These are phyloP conservation scores for Coryphaenoides rupestris DNA, from an alignment of 2,113 vertebrate genomes.

Conservation along the genomic window DNA sequence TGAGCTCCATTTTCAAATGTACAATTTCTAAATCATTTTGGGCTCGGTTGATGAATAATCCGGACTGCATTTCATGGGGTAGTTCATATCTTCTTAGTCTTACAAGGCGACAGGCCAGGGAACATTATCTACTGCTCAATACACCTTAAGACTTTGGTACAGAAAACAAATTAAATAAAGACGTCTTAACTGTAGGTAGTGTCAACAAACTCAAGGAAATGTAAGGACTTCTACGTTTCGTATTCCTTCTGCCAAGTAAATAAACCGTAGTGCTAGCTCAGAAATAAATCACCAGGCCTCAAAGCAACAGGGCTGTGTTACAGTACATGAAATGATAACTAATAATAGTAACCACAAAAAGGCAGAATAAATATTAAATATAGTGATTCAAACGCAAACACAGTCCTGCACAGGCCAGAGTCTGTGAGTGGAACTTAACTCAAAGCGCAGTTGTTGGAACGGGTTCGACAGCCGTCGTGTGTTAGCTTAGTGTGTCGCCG, in stretches of 20 bases:
- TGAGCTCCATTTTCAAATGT: too few species aligned
- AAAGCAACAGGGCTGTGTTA: slow-evolving; percentile 40
- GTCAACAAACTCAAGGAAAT: slow-evolving; percentile 40
- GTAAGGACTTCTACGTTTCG: neutral
- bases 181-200: slow-evolving; percentile 28
- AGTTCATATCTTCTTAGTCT: neutral
- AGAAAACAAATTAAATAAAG: slow-evolving; percentile 20
- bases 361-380: slow-evolving; percentile 69
- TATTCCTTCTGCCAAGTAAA: slow-evolving; percentile 18
- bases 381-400: slow-evolving; percentile 41
- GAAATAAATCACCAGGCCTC: slow-evolving; percentile 35
- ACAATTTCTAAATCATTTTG: neutral
- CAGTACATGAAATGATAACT: slow-evolving; percentile 45
- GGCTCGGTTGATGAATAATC: neutral
- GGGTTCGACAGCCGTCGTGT: slow-evolving; percentile 4
- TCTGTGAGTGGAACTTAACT: neutral
- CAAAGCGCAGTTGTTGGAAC: slow-evolving; percentile 2
- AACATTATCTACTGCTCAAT: slow-evolving; percentile 25
- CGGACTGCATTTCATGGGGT: neutral
- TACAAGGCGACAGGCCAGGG: slow-evolving; percentile 6
- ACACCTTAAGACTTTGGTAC: slow-evolving; percentile 38
- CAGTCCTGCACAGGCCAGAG: slow-evolving; percentile 24
- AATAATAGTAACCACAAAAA: slow-evolving; percentile 49
- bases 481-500: slow-evolving; percentile 8
- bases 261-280: slow-evolving; percentile 36